Percentiles rank a stretch among this genome's conserved stretches.
Evolutionary conservation across 2,797 vertebrate genomes (phyloP).

Genomic region (Lates japonicus): DNA sequence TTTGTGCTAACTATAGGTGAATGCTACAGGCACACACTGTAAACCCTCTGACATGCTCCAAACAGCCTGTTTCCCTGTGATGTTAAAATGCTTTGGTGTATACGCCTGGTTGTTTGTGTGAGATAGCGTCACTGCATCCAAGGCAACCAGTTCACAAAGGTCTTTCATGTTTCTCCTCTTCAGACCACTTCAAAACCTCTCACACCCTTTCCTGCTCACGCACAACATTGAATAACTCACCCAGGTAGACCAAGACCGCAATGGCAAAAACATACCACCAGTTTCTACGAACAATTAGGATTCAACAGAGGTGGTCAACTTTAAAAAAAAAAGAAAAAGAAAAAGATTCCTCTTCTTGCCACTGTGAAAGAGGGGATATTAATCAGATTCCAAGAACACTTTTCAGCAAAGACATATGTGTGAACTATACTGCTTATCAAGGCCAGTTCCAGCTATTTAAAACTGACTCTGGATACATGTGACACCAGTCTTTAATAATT

Average conservation of each 20-base stretch:
- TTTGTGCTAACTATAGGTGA: neutral
- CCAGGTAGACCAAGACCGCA: neutral
- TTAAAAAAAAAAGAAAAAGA: neutral
- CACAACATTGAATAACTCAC: neutral
- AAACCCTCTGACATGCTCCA: neutral
- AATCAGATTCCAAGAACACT: neutral
- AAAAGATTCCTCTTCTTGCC: neutral
- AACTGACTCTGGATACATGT: neutral
- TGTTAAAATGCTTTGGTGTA: neutral
- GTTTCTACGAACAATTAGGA: neutral
- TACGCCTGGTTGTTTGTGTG: neutral
- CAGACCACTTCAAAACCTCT: slow-evolving; percentile 24
- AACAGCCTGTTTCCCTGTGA: neutral
- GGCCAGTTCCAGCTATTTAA: neutral
- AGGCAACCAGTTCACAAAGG: slow-evolving; percentile 7
- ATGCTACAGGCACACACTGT: neutral
- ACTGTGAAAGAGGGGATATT: neutral
- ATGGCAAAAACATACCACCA: neutral
- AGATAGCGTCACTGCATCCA: neutral
- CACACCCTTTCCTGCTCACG: neutral
- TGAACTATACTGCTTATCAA: neutral
- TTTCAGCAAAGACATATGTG: neutral
- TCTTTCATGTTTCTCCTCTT: neutral
- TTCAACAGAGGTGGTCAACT: neutral
- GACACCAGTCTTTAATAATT: neutral